These are phyloP conservation scores for Alsophila aescularia DNA, from an alignment of 2,888 invertebrate genomes.

Conservation along the genomic window DNA sequence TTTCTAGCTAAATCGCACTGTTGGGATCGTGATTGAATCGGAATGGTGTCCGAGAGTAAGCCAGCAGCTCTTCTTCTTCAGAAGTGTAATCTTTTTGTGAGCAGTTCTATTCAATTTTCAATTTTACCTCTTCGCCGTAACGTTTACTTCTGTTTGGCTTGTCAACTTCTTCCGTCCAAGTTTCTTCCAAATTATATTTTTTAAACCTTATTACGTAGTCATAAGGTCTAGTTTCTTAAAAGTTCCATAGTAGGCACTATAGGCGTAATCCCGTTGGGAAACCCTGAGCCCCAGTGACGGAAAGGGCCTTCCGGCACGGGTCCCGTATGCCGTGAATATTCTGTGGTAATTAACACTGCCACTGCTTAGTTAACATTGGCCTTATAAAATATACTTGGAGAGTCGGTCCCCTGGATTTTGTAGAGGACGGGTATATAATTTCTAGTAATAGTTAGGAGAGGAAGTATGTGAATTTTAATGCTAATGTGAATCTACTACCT, in stretches of 20 bases:
- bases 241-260: neutral
- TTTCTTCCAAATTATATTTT: neutral
- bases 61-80: too few species aligned
- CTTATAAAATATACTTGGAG: constrained; percentile 1
- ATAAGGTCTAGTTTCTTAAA: constrained; percentile 3
- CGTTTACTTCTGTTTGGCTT: neutral
- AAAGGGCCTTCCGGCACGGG: constrained; percentile 67
- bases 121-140: too few species aligned
- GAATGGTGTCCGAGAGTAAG: too few species aligned
- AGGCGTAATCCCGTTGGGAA: constrained; percentile 51
- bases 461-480: too few species aligned
- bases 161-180: neutral
- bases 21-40: too few species aligned
- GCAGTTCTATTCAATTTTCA: too few species aligned
- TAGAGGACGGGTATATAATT: neutral
- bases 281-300: constrained; percentile 52
- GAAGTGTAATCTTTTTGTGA: too few species aligned
- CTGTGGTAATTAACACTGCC: constrained; percentile 63
- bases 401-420: neutral
- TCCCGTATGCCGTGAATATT: constrained; percentile 58
- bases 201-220: neutral
- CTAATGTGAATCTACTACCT: too few species aligned
- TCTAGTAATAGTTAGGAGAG: too few species aligned
- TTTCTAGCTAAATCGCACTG: too few species aligned
- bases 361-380: constrained; percentile 24